These are phyloP conservation scores for Phaonia tiefii DNA, from an alignment of 2,888 invertebrate genomes.

Conservation along the genomic window DNA sequence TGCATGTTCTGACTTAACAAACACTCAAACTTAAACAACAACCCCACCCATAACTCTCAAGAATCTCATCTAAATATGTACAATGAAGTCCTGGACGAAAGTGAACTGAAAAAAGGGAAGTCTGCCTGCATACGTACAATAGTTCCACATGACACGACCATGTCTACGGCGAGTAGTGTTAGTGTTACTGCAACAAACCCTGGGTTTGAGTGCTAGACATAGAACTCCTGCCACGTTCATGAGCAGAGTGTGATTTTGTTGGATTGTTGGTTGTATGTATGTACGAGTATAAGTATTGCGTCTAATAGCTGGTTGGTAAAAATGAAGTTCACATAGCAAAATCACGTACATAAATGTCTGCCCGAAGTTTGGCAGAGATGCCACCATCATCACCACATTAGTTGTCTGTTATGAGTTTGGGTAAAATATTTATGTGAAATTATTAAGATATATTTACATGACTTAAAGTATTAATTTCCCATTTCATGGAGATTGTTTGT, in stretches of 20 bases:
- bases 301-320: too few species aligned
- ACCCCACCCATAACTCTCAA: neutral
- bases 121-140: too few species aligned
- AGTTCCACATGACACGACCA: too few species aligned
- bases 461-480: constrained; percentile 13
- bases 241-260: too few species aligned
- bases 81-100: neutral
- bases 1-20: constrained; percentile 8
- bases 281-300: too few species aligned
- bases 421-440: constrained; percentile 16
- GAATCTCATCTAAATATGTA: neutral
- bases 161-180: too few species aligned
- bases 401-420: neutral
- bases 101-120: neutral
- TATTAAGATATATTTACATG: constrained; percentile 19
- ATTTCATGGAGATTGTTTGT: neutral
- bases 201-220: too few species aligned
- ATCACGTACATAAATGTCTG: neutral
- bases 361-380: too few species aligned
- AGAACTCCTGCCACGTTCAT: too few species aligned
- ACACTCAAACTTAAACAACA: neutral
- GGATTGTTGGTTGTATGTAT: too few species aligned
- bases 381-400: too few species aligned
- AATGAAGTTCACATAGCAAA: neutral
- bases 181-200: too few species aligned